Conservation (phyloP, 2,888 invertebrate genomes). For the Electrophaes corylata region DNA sequence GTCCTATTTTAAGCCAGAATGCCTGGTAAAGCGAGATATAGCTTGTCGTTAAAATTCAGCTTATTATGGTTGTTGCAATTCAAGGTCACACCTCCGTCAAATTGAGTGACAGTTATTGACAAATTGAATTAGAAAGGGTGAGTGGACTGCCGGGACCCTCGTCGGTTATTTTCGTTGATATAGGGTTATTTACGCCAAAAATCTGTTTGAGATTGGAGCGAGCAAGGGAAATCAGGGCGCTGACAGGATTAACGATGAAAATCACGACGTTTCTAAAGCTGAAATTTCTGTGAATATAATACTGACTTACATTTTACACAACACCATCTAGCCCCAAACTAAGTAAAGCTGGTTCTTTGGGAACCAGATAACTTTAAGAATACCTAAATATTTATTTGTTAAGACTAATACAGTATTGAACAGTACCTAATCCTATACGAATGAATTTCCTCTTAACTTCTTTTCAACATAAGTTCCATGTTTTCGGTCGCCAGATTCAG, state of each 20-base stretch:
- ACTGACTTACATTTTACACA: too few species aligned
- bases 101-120: constrained; percentile 39
- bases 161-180: constrained; percentile 36
- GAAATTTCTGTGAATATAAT: not conserved
- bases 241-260: constrained; percentile 9
- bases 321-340: too few species aligned
- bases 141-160: constrained; percentile 29
- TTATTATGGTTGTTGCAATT: constrained; percentile 10
- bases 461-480: too few species aligned
- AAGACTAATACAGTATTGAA: too few species aligned
- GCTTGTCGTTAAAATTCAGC: not conserved
- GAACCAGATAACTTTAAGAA: too few species aligned
- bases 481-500: too few species aligned
- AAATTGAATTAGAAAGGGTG: constrained; percentile 40
- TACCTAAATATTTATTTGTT: too few species aligned
- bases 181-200: constrained; percentile 32
- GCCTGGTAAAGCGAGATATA: not conserved
- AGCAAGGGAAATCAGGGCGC: constrained; percentile 6
- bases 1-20: too few species aligned
- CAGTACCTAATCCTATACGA: too few species aligned
- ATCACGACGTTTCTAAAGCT: too few species aligned
- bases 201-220: constrained; percentile 5
- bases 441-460: too few species aligned
- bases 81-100: constrained; percentile 36
- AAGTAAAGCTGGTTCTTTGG: too few species aligned